Percentiles rank a stretch among this genome's conserved stretches.
These are phyloP conservation scores for Pteronura brasiliensis DNA, from an alignment of 2,113 vertebrate species.

Conservation along the genomic window DNA sequence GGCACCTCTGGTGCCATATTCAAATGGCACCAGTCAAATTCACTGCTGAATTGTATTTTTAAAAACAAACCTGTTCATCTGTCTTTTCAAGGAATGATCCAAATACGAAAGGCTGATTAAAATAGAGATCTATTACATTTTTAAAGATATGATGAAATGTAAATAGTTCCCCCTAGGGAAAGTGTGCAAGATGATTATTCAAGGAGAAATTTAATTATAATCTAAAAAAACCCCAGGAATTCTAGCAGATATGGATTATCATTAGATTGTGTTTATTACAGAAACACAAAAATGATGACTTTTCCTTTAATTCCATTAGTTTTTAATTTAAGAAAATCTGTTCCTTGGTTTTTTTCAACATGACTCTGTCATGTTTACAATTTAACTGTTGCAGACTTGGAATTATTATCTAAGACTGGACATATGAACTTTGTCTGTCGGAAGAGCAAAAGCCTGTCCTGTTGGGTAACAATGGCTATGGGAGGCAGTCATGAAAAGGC, in stretches of 20 bases:
- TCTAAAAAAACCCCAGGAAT: neutral
- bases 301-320: slow-evolving; percentile 34
- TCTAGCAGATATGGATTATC: neutral
- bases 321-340: slow-evolving; percentile 48
- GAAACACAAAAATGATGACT: neutral
- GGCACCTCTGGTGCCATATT: neutral
- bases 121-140: slow-evolving; percentile 33
- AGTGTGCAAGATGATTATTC: slow-evolving; percentile 35
- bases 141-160: slow-evolving; percentile 23
- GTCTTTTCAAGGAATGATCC: slow-evolving; percentile 33
- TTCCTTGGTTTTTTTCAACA: neutral
- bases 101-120: slow-evolving; percentile 48
- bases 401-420: slow-evolving; percentile 55
- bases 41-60: neutral
- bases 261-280: slow-evolving; percentile 19
- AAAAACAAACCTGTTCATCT: slow-evolving; percentile 17
- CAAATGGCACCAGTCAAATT: slow-evolving; percentile 22
- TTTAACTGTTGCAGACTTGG: slow-evolving; percentile 46
- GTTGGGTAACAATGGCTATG: slow-evolving; percentile 24
- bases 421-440: slow-evolving; percentile 20
- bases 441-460: slow-evolving; percentile 33
- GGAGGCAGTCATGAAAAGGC: neutral
- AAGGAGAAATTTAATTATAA: slow-evolving; percentile 46
- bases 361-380: slow-evolving; percentile 10
- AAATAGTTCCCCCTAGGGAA: slow-evolving; percentile 37